Base-by-base conservation (phyloP, 2,888 invertebrate genomes). In the Synanthedon myopaeformis region DNA sequence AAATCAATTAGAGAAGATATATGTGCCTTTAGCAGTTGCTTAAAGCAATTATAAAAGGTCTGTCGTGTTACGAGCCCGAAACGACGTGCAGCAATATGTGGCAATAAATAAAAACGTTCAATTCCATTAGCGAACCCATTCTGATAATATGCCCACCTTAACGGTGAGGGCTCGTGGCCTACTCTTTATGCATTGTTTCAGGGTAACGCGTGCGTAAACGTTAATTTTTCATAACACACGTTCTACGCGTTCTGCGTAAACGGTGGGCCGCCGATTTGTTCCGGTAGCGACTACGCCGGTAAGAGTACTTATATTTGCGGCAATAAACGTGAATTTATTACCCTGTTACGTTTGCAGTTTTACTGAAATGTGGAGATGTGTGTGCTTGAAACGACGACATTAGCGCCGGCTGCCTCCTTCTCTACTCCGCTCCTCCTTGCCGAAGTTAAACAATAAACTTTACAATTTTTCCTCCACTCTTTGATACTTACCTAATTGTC, bases 271-370 rank as follows among this genome's bases (percentile, higher is more conserved):
- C 67, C 76, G 76, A 82, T 80, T 82, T 78, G 83, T 76, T 81
- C 76, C 80, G 73, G 75, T 73, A 73, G 72, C 67, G 76, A 76
- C 76, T 76, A 71, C 72, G 68, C 70, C 74, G 75, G 76, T 76
- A 75, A 69, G 61, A 67, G 67, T 77, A 77, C 76, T 70, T 80
- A 77, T 75, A 81, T 79, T 83, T 79, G 74, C 63, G 76, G 84
- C 76, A 80, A 85, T 85, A 86, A 86, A 86, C 77, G 76, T 82
- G 73, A 84, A 85, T 85, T 84, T 86, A 86, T 84, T 78, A 71
- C 72, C 69, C 78, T 61, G 80, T 83, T 84, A 82, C 76, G 80
- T 85, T 80, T 81, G 78, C 84, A 82, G 82, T 83, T 82, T 80
- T 78, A 81, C 78, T 79, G 79, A 83, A 80, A 81, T 76, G 82